Conservation (phyloP, 2,797 vertebrate species). For the Tarsius wallacei region DNA sequence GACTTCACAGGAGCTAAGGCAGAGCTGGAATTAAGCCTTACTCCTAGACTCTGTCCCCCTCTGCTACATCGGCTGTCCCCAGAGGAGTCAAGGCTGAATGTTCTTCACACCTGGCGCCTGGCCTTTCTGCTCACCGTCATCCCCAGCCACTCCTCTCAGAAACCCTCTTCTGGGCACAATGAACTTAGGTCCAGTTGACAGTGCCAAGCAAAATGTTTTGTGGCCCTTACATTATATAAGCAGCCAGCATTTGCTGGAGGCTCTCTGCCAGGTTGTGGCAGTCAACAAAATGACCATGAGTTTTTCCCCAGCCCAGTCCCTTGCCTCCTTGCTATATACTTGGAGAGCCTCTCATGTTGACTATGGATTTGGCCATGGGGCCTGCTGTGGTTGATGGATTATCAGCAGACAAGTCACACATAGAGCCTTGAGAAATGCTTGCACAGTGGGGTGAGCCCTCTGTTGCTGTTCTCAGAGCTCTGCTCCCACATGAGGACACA, state of each 20-base stretch:
- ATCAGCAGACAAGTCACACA: rapidly evolving
- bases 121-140: background rate
- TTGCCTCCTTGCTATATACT: rapidly evolving
- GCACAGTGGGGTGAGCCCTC: background rate
- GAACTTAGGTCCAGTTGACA: background rate
- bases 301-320: background rate
- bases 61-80: background rate
- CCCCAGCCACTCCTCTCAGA: background rate
- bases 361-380: background rate
- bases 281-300: rapidly evolving
- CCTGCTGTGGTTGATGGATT: background rate
- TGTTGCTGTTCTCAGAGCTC: background rate
- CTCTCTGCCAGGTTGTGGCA: background rate
- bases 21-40: background rate
- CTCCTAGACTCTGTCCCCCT: background rate
- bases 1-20: background rate
- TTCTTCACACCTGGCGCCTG: background rate
- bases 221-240: rapidly evolving
- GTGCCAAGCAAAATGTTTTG: too few species aligned
- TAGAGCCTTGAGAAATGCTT: background rate
- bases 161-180: background rate
- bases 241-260: background rate
- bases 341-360: background rate
- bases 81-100: background rate
- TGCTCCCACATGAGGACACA: background rate